These are phyloP conservation scores for Chymomyza costata DNA, from an alignment of 1,140 invertebrate genomes.

Conservation along the genomic window DNA sequence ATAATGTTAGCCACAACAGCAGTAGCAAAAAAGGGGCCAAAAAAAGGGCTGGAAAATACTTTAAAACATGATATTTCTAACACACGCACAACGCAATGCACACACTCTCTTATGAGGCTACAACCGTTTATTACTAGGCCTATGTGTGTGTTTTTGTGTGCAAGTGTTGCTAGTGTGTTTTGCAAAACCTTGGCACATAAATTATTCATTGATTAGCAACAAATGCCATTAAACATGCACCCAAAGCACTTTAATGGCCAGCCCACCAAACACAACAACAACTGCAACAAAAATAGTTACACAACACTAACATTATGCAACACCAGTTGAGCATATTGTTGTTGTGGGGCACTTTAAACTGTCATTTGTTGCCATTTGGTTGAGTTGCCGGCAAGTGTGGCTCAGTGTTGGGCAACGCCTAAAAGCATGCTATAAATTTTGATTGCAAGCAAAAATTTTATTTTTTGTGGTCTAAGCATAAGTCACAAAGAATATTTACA, in stretches of 20 bases:
- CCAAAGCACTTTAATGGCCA: slow-evolving; percentile 48
- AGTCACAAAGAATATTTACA: too few relatives aligned
- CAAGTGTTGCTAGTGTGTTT: slow-evolving; percentile 13
- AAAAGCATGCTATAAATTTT: slow-evolving; percentile 62
- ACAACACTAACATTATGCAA: slow-evolving; percentile 4
- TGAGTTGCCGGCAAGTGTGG: slow-evolving; percentile 10
- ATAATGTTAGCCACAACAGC: too few relatives aligned
- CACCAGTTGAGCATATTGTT: slow-evolving; percentile 14
- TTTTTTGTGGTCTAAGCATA: too few relatives aligned
- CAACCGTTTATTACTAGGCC: slow-evolving; percentile 2
- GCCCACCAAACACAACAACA: not conserved
- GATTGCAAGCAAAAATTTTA: too few relatives aligned
- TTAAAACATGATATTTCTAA: slow-evolving; percentile 35
- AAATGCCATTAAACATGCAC: slow-evolving; percentile 71
- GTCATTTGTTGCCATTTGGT: slow-evolving; percentile 67
- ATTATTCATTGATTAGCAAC: slow-evolving; percentile 74
- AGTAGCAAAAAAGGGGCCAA: slow-evolving; percentile 2
- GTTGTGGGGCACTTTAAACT: slow-evolving; percentile 58
- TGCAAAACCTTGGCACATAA: slow-evolving; percentile 67
- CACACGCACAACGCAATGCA: slow-evolving; percentile 5
- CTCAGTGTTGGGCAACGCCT: slow-evolving; percentile 13
- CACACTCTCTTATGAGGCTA: slow-evolving; percentile 5
- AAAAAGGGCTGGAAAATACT: slow-evolving; percentile 33
- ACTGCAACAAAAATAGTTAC: too few relatives aligned
- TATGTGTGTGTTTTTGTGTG: slow-evolving; percentile 9